phyloP scores from a whole-genome alignment of 2,113 vertebrate species.

The Pelecanoides urinatrix region DNA sequence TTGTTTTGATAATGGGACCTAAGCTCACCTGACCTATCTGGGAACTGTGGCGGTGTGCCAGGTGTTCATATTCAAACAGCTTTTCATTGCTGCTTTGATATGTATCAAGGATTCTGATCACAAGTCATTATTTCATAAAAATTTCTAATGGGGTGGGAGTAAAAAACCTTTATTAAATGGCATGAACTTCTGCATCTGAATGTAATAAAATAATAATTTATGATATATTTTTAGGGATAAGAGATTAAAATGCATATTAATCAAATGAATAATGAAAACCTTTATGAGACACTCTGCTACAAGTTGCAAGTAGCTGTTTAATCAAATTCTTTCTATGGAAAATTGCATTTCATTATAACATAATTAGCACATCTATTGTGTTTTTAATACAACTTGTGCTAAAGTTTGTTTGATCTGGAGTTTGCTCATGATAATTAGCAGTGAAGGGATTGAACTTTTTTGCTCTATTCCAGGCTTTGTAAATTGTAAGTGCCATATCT shows the following conservation, averaged over 20 bases:
- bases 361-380: slow-evolving; percentile 55
- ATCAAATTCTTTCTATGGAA: slow-evolving; percentile 36
- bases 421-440: slow-evolving; percentile 39
- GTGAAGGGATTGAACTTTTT: background rate
- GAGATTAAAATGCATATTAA: slow-evolving; percentile 46
- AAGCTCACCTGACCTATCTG: background rate
- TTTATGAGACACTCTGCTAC: slow-evolving; percentile 7
- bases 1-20: background rate
- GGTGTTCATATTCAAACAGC: background rate
- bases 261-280: slow-evolving; percentile 49
- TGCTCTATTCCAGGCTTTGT: slow-evolving; percentile 3
- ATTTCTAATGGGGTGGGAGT: background rate
- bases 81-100: background rate
- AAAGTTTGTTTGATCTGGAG: slow-evolving; percentile 22
- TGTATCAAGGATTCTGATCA: background rate
- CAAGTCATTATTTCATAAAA: background rate
- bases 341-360: slow-evolving; percentile 49
- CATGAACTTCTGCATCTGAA: background rate
- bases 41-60: background rate
- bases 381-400: slow-evolving; percentile 34
- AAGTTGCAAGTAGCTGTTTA: slow-evolving; percentile 39
- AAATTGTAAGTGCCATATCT: background rate
- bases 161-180: slow-evolving; percentile 28
- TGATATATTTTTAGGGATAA: slow-evolving; percentile 17
- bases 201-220: slow-evolving; percentile 21